phyloP scores from a whole-genome alignment of 2,797 vertebrate species.

The Phalloptychus januarius region DNA sequence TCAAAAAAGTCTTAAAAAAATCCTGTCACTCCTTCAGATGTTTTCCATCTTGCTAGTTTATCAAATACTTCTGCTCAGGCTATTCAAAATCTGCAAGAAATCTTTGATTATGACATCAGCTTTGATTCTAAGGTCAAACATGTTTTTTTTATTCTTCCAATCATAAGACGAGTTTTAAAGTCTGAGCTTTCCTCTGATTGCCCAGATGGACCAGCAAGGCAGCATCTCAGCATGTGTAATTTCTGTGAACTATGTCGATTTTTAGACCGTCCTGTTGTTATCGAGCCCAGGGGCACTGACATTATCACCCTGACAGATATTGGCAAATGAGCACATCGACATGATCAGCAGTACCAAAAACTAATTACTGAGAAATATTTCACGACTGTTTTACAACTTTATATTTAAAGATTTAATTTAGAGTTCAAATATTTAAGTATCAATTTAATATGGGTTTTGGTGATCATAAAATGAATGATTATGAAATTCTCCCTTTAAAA shows the following conservation, averaged over 20 bases:
- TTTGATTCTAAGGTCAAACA: background rate
- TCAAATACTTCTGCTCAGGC: background rate
- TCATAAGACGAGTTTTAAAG: background rate
- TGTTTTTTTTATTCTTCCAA: background rate
- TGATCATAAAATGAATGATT: background rate
- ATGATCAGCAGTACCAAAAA: background rate
- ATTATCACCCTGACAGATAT: background rate
- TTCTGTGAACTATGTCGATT: background rate
- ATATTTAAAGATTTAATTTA: background rate
- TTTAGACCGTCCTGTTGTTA: background rate
- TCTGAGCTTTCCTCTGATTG: background rate
- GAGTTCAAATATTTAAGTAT: background rate
- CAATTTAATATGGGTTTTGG: background rate
- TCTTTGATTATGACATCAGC: constrained; percentile 1
- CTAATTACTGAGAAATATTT: background rate
- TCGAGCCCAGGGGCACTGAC: background rate
- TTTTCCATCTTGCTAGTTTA: background rate
- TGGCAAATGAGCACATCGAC: background rate
- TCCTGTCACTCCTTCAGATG: background rate
- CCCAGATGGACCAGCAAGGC: background rate
- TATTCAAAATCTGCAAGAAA: background rate
- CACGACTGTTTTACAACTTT: background rate
- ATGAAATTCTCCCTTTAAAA: background rate
- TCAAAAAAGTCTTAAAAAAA: background rate
- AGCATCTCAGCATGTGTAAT: background rate